phyloP scores from a whole-genome alignment of 2,888 invertebrate genomes.

The Sceliomorpha sp. region DNA sequence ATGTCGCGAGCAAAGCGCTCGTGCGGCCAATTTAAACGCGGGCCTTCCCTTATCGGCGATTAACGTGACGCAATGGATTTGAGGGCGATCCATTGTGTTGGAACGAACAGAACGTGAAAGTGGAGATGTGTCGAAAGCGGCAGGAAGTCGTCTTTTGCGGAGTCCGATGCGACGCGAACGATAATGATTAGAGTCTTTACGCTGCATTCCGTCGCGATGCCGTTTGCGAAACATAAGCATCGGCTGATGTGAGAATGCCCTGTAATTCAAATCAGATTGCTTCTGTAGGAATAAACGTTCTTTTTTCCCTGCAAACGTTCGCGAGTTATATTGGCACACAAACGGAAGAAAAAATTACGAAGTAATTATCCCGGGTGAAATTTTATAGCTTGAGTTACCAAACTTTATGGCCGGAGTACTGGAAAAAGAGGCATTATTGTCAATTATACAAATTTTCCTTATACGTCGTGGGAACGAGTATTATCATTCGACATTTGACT shows the following conservation, averaged over 20 bases:
- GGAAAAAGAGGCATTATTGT: too few relatives aligned
- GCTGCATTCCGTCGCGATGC: conserved; percentile 44
- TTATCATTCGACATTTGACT: too few relatives aligned
- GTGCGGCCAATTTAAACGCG: conserved; percentile 35
- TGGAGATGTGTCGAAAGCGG: conserved; percentile 66
- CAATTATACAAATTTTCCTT: too few relatives aligned
- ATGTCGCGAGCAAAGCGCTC: conserved; percentile 23
- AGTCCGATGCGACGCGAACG: conserved; percentile 55
- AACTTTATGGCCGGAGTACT: too few relatives aligned
- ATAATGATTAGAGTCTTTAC: conserved; percentile 44
- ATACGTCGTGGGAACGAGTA: too few relatives aligned
- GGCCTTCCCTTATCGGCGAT: conserved; percentile 48
- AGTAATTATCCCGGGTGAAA: too few relatives aligned
- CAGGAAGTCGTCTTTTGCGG: conserved; percentile 63
- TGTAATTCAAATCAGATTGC: conserved; percentile 47
- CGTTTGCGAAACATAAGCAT: conserved; percentile 60
- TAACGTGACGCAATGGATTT: conserved; percentile 48
- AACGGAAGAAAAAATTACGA: too few relatives aligned
- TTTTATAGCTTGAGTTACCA: too few relatives aligned
- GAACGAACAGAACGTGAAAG: conserved; percentile 72
- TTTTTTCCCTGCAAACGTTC: conserved; percentile 8
- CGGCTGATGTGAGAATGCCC: conserved; percentile 37
- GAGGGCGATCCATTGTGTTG: conserved; percentile 56
- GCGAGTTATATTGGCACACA: too few relatives aligned
- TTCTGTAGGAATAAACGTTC: conserved; percentile 21